A percentile compares a stretch with the other conserved stretches of the same genome.
Conservation (phyloP, 2,113 vertebrate genomes). For the Cottus gobio region DNA sequence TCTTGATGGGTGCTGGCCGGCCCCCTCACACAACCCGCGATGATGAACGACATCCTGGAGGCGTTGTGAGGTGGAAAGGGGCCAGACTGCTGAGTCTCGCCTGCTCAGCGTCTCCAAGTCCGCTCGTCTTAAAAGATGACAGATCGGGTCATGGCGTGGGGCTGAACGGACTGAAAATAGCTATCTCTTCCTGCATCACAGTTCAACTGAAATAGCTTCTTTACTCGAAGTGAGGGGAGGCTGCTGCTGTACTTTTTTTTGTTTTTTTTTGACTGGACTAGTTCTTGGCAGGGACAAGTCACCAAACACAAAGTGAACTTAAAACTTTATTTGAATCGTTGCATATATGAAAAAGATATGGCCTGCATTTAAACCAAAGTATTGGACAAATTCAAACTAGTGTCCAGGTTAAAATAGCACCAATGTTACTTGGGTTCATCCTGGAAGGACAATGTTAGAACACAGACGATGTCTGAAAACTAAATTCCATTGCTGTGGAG, state of each 20-base stretch:
- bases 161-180: conserved; percentile 25
- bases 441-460: not conserved
- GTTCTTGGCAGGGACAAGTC: not conserved
- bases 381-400: not conserved
- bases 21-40: not conserved
- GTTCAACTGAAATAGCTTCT: not conserved
- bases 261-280: not conserved
- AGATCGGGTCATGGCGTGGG: not conserved
- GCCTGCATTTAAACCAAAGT: not conserved
- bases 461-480: too few species aligned
- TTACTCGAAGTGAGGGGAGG: not conserved
- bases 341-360: not conserved
- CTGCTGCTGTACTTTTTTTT: not conserved
- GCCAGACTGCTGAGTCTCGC: conserved; percentile 1
- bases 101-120: conserved; percentile 43
- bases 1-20: conserved; percentile 7
- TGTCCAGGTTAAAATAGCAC: not conserved
- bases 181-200: not conserved
- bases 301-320: not conserved
- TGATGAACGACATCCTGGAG: conserved; percentile 43
- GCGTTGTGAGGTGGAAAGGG: not conserved
- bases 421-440: not conserved
- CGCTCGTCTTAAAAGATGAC: not conserved
- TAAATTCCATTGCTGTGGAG: too few species aligned
- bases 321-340: not conserved